Base-by-base conservation (phyloP, 2,113 vertebrate species). In the Trogon melanurus region DNA sequence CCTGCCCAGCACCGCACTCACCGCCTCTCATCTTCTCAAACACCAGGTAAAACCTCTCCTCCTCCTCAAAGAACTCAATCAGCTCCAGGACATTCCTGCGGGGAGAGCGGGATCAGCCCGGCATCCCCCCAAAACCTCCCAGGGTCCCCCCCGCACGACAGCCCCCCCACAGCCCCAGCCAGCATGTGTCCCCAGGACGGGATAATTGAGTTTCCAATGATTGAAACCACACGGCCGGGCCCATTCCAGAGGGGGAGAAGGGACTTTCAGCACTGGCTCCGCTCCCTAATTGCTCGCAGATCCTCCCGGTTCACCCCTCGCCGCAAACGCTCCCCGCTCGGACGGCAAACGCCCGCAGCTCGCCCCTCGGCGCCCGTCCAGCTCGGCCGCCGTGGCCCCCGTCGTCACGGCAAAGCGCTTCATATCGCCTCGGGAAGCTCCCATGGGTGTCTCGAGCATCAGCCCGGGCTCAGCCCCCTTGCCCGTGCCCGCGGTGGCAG, bases 11-110 rank as follows among this genome's bases (percentile, higher is more conserved):
- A 20, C 29, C 3, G 3, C 25, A 93, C 98, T 32, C 67, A 99
- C 99, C 99, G 95, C 99, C 99, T 89, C 99, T 97, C 95, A 99
- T 99, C 98, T 99, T 99, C 95, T 99, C 99, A 94, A 99, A 99
- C 96, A 99, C 99, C 96, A 99, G 98, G 97, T 99, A 99, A 97
- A 99, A 99, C 88, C 99, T 99, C 60, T 99, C 99, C 87, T 99
- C 99, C 89, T 99, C 99, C 96, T 99, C 99, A 13, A 99, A 99
- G 97, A 99, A 99, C 96, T 99, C 99, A 0, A 99, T 99, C 95
- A 99, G 98, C 95, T 99, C 99, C 83, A 99, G 98, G 85, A 99
- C 99, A 5, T 99, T 99, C 93, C 99, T 99, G 96, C 9, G 60
- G 50, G 32, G 36, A 61, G 4, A 16, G 18, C 0, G 1, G 7